A percentile compares a stretch with the other conserved stretches of the same genome.
These are phyloP conservation scores for Ailuropoda melanoleuca DNA, from an alignment of 2,113 vertebrate species.

Conservation along the genomic window DNA sequence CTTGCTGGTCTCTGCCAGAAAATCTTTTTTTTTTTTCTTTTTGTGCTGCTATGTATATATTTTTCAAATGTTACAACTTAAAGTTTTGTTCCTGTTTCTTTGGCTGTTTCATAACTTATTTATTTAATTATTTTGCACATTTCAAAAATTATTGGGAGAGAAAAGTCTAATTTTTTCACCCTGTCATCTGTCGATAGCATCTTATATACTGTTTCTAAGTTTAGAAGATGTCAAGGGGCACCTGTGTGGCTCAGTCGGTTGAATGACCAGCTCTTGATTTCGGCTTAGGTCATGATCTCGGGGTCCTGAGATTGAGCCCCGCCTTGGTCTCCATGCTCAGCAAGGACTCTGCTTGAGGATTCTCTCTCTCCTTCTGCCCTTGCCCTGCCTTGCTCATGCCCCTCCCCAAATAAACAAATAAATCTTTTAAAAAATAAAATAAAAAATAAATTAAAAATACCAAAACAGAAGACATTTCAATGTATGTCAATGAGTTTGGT, in stretches of 20 bases:
- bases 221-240: not conserved
- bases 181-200: not conserved
- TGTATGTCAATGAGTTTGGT: not conserved
- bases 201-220: not conserved
- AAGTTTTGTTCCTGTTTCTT: not conserved
- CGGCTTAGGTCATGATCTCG: not conserved
- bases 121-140: not conserved
- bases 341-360: not conserved
- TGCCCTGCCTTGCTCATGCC: not conserved
- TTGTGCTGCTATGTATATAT: not conserved
- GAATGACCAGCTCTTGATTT: not conserved
- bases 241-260: not conserved
- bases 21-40: not conserved
- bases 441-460: not conserved
- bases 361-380: not conserved
- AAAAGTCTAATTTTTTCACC: not conserved
- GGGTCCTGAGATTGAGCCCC: not conserved
- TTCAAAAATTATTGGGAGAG: not conserved
- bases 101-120: not conserved
- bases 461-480: not conserved
- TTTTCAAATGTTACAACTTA: not conserved
- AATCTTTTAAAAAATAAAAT: not conserved
- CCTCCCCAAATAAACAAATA: not conserved
- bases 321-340: not conserved
- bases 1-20: not conserved